phyloP scores from a whole-genome alignment of 2,888 invertebrate species.

The Dione juno region DNA sequence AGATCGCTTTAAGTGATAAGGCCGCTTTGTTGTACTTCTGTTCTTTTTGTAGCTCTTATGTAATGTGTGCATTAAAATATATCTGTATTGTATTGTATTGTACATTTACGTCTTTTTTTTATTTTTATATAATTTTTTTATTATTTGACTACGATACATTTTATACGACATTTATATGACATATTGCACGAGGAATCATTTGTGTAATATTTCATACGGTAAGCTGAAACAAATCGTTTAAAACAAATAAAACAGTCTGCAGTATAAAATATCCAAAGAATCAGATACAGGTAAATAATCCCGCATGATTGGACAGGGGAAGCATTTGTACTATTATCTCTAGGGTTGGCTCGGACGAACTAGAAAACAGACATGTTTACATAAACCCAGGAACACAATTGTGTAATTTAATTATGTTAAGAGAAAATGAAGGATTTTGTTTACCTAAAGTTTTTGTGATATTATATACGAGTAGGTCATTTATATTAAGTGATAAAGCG shows the following conservation, averaged over 20 bases:
- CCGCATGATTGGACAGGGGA: slow-evolving; percentile 66
- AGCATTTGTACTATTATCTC: slow-evolving; percentile 67
- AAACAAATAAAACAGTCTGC: slow-evolving; percentile 76
- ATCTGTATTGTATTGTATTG: too few species aligned
- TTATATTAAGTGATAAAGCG: too few species aligned
- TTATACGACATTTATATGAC: too few species aligned
- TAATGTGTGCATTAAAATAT: too few species aligned
- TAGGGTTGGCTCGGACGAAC: slow-evolving; percentile 57
- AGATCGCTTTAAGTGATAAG: too few species aligned
- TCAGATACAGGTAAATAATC: slow-evolving; percentile 78
- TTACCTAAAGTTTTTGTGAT: background rate
- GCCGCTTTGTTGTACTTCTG: too few species aligned
- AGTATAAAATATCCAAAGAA: slow-evolving; percentile 80
- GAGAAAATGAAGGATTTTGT: slow-evolving; percentile 6
- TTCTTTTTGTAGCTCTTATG: too few species aligned
- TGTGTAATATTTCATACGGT: slow-evolving; percentile 67
- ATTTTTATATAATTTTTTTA: too few species aligned
- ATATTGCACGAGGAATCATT: too few species aligned
- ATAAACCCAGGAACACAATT: slow-evolving; percentile 44
- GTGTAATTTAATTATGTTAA: slow-evolving; percentile 42
- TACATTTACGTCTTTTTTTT: too few species aligned
- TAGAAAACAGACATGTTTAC: slow-evolving; percentile 58
- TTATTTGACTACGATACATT: too few species aligned
- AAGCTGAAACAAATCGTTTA: slow-evolving; percentile 75
- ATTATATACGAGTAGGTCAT: too few species aligned